phyloP scores from a whole-genome alignment of 1,140 invertebrate genomes.

The Anastrepha ludens region DNA sequence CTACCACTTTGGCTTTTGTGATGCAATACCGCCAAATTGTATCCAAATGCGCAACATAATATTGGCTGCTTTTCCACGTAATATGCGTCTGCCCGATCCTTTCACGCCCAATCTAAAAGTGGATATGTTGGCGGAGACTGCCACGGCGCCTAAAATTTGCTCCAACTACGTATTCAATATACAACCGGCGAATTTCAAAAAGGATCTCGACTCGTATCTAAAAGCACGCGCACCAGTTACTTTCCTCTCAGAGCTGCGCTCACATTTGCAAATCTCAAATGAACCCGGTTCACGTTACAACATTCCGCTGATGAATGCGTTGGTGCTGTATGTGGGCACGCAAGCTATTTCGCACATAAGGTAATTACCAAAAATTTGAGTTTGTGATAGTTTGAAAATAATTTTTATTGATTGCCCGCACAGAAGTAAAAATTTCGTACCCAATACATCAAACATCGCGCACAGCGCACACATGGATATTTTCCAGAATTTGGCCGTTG shows the following conservation, averaged over 20 bases:
- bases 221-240: conserved; percentile 96
- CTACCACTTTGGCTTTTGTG: conserved; percentile 99
- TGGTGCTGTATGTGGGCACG: conserved; percentile 97
- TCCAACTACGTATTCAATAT: conserved; percentile 93
- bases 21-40: conserved; percentile 99
- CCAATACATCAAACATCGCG: conserved; percentile 96
- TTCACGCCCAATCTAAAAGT: conserved; percentile 98
- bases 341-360: conserved; percentile 92
- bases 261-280: conserved; percentile 89
- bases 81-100: conserved; percentile 98
- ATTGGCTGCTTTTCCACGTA: conserved; percentile 96
- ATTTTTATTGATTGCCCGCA: not conserved
- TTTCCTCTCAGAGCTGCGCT: conserved; percentile 93
- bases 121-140: conserved; percentile 92
- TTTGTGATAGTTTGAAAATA: not conserved
- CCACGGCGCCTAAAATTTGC: conserved; percentile 89
- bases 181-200: conserved; percentile 91
- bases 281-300: conserved; percentile 95
- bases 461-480: conserved; percentile 99
- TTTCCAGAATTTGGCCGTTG: conserved; percentile 98
- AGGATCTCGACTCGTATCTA: conserved; percentile 96
- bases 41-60: conserved; percentile 99
- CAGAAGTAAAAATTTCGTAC: conserved; percentile 89
- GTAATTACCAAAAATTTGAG: conserved; percentile 59
- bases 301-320: conserved; percentile 95